Evolutionary conservation across 2,797 vertebrate genomes (phyloP).

Genomic region (Sebastes matsubarae): DNA sequence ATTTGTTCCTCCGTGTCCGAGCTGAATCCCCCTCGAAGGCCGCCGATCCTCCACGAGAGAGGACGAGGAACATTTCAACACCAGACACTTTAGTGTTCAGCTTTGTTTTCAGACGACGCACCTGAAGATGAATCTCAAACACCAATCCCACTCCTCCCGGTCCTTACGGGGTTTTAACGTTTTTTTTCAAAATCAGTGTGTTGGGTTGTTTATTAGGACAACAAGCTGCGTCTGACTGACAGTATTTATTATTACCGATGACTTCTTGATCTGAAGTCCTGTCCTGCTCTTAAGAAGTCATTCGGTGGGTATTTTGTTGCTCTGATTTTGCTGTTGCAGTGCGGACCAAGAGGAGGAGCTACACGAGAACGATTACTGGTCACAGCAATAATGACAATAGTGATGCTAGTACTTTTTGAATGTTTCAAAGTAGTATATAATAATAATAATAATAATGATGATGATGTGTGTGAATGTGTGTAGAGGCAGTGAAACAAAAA

Average conservation of each 20-base stretch:
- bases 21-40: slow-evolving; percentile 2
- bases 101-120: slow-evolving; percentile 23
- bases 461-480: slow-evolving; percentile 41
- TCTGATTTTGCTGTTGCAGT: slow-evolving; percentile 60
- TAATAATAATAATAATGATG: slow-evolving; percentile 39
- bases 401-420: slow-evolving; percentile 69
- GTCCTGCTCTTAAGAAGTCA: slow-evolving; percentile 54
- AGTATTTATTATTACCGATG: slow-evolving; percentile 83
- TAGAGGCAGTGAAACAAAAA: slow-evolving; percentile 31
- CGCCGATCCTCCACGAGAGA: not conserved
- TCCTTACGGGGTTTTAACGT: slow-evolving; percentile 25
- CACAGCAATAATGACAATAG: slow-evolving; percentile 75
- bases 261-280: slow-evolving; percentile 55
- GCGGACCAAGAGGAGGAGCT: slow-evolving; percentile 70
- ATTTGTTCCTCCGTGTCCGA: slow-evolving; percentile 2
- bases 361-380: slow-evolving; percentile 45
- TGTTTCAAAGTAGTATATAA: slow-evolving; percentile 71
- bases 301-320: slow-evolving; percentile 42
- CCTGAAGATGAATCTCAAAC: slow-evolving; percentile 3
- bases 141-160: slow-evolving; percentile 9
- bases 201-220: slow-evolving; percentile 9
- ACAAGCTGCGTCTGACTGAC: slow-evolving; percentile 30
- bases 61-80: slow-evolving; percentile 12
- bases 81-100: slow-evolving; percentile 32
- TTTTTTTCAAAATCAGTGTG: slow-evolving; percentile 25